A percentile compares a stretch with the other conserved stretches of the same genome.
phyloP scores from a whole-genome alignment of 2,888 invertebrate species.

The Phragmatobia fuliginosa region DNA sequence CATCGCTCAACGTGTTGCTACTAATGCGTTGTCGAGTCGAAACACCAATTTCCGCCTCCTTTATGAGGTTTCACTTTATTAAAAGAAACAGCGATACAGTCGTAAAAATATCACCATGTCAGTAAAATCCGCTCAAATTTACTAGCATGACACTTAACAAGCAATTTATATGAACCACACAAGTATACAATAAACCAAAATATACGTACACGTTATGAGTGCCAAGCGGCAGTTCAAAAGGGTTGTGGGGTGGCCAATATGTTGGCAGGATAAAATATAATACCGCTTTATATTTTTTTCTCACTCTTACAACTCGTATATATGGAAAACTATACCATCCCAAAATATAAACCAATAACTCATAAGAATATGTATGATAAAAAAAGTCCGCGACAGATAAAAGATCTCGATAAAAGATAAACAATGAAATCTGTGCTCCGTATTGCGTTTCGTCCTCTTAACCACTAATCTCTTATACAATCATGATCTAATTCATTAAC shows the following conservation, averaged over 20 bases:
- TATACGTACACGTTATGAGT: conserved; percentile 53
- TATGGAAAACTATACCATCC: conserved; percentile 10
- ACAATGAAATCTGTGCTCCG: conserved; percentile 67
- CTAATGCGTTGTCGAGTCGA: neutral
- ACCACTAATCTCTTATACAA: conserved; percentile 60
- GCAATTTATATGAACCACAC: conserved; percentile 31
- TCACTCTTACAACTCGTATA: conserved; percentile 25
- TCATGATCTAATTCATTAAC: conserved; percentile 65
- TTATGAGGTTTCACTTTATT: conserved; percentile 16
- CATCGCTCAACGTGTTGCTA: neutral
- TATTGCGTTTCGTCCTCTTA: conserved; percentile 63
- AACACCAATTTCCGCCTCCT: neutral
- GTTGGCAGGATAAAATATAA: conserved; percentile 50
- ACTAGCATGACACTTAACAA: conserved; percentile 32
- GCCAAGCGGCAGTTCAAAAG: conserved; percentile 37
- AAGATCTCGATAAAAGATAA: conserved; percentile 67
- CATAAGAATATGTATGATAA: conserved; percentile 27
- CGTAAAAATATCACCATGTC: conserved; percentile 20
- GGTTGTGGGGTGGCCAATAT: conserved; percentile 53
- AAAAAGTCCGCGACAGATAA: conserved; percentile 30
- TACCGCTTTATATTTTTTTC: conserved; percentile 37
- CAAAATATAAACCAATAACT: conserved; percentile 18
- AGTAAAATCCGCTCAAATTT: conserved; percentile 18
- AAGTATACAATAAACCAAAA: conserved; percentile 51
- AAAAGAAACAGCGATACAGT: conserved; percentile 12